Evolutionary conservation across 1,140 invertebrate species (phyloP).

Genomic region (Ips nitidus): DNA sequence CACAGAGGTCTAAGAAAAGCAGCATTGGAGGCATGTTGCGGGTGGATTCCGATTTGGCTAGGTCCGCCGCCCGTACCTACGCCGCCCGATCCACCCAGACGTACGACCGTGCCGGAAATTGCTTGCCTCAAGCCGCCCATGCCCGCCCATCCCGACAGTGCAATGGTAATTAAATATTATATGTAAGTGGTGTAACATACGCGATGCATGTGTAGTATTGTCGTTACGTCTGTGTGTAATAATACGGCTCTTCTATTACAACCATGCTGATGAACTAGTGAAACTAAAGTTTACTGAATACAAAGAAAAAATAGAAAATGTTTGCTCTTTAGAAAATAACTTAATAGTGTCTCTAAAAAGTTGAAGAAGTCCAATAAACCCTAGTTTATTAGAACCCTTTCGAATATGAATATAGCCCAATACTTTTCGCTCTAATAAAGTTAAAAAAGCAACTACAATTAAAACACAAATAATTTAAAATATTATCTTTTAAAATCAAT

Average conservation of each 20-base stretch:
- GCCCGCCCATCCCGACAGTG: conserved; percentile 59
- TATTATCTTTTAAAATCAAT: conserved; percentile 52
- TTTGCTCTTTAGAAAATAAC: conserved; percentile 63
- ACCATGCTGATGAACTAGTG: conserved; percentile 55
- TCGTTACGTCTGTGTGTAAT: neutral
- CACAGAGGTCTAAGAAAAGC: conserved; percentile 74
- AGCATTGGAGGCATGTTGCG: conserved; percentile 70
- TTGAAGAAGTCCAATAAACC: conserved; percentile 62
- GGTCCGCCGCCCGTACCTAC: conserved; percentile 48
- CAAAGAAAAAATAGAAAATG: conserved; percentile 53
- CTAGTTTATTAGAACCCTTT: conserved; percentile 69
- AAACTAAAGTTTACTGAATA: conserved; percentile 49
- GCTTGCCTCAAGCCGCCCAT: conserved; percentile 57
- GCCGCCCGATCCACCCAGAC: conserved; percentile 52
- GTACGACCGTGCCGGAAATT: conserved; percentile 50
- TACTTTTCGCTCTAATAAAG: conserved; percentile 68
- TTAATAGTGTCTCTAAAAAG: conserved; percentile 69
- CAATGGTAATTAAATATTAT: conserved; percentile 70
- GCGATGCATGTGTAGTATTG: conserved; percentile 43
- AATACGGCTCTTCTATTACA: no score
- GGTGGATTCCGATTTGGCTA: conserved; percentile 65
- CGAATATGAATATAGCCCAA: conserved; percentile 69
- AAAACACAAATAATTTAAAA: conserved; percentile 53
- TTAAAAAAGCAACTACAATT: conserved; percentile 66
- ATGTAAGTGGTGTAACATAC: conserved; percentile 60